phyloP scores from a whole-genome alignment of 1,140 invertebrate genomes.

The Oreohelix idahoensis region DNA sequence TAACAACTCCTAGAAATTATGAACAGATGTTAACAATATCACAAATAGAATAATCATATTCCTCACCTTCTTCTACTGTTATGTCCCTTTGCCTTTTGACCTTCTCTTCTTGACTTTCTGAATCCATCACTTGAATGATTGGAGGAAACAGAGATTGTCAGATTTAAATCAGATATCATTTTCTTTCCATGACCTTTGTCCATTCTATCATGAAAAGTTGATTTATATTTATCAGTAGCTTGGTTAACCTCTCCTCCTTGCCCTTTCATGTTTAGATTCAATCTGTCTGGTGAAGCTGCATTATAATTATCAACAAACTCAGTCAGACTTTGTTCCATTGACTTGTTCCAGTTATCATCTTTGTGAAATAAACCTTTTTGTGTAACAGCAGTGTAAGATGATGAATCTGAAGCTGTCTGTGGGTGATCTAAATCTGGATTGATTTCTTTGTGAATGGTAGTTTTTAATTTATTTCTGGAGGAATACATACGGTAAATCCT shows the following conservation, averaged over 20 bases:
- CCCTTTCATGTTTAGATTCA: background rate
- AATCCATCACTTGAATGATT: background rate
- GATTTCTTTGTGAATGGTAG: background rate
- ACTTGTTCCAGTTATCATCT: background rate
- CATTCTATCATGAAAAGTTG: background rate
- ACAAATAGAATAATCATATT: background rate
- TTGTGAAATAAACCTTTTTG: too few relatives aligned
- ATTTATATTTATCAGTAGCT: background rate
- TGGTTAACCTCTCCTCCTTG: background rate
- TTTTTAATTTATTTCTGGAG: slow-evolving; percentile 10
- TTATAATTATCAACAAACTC: background rate
- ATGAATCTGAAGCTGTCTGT: background rate
- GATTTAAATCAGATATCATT: background rate
- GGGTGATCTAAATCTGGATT: background rate
- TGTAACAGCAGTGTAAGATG: too few relatives aligned
- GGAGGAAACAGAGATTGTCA: background rate
- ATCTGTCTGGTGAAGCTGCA: background rate
- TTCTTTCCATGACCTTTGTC: background rate
- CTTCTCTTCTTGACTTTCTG: background rate
- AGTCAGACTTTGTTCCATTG: background rate
- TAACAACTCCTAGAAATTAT: too few relatives aligned
- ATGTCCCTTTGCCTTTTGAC: background rate
- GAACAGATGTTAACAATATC: too few relatives aligned
- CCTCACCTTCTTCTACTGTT: background rate
- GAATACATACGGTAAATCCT: slow-evolving; percentile 13